phyloP scores from a whole-genome alignment of 1,140 invertebrate genomes.

The Periplaneta americana region DNA sequence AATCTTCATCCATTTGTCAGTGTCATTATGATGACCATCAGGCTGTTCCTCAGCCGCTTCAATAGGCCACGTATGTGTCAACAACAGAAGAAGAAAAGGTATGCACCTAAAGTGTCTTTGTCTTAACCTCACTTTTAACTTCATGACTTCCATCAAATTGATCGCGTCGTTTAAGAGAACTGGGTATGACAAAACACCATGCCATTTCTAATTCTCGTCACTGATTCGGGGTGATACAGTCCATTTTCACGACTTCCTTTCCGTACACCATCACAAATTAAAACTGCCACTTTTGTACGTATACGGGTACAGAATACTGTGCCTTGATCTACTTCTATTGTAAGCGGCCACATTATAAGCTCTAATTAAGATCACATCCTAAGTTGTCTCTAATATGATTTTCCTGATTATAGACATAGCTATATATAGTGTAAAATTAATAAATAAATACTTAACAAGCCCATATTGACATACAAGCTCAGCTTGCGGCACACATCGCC shows the following conservation, averaged over 20 bases:
- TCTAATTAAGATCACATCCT: neutral
- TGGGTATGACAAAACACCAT: neutral
- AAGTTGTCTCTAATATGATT: neutral
- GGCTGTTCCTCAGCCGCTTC: neutral
- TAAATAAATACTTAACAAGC: neutral
- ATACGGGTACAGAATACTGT: neutral
- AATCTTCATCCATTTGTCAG: neutral
- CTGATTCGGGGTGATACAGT: neutral
- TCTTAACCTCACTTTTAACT: conserved; percentile 18
- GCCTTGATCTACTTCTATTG: neutral
- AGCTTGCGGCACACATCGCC: neutral
- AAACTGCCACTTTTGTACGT: neutral
- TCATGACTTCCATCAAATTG: conserved; percentile 4
- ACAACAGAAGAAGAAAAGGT: conserved; percentile 4
- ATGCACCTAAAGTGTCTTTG: conserved; percentile 14
- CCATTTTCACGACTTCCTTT: neutral
- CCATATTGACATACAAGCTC: neutral
- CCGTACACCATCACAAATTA: neutral
- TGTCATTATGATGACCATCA: neutral
- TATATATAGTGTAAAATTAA: neutral
- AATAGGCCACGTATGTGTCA: neutral
- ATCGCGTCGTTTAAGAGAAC: too few species aligned
- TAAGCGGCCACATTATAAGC: neutral
- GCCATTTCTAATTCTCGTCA: neutral
- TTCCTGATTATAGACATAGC: neutral